phyloP scores from a whole-genome alignment of 2,797 vertebrate species.

The Megaceryle alcyon region DNA sequence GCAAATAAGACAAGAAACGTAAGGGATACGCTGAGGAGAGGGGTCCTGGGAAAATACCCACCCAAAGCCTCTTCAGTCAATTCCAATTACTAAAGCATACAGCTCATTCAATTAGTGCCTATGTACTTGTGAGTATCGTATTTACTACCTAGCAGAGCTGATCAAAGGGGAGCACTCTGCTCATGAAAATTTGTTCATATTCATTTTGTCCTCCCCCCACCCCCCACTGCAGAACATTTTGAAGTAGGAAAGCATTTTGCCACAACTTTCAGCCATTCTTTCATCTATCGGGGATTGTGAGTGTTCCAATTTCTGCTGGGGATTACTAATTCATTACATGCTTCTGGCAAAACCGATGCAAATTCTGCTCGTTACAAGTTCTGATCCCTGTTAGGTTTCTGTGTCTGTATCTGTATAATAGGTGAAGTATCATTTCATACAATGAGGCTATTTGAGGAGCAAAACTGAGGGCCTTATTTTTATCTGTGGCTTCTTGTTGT shows the following conservation, averaged over 20 bases:
- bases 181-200: constrained; percentile 41
- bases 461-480: neutral
- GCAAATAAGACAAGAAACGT: constrained; percentile 62
- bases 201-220: neutral
- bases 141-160: constrained; percentile 44
- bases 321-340: constrained; percentile 47
- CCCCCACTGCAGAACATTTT: neutral
- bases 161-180: constrained; percentile 42
- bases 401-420: neutral
- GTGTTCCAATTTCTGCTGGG: constrained; percentile 7
- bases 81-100: constrained; percentile 46
- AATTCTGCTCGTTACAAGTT: neutral
- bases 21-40: constrained; percentile 4
- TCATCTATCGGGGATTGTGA: neutral
- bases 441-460: neutral
- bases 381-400: neutral
- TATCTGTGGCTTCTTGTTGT: neutral
- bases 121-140: constrained; percentile 14
- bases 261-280: constrained; percentile 43
- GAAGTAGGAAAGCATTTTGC: constrained; percentile 26
- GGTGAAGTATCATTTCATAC: neutral
- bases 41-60: constrained; percentile 61
- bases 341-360: constrained; percentile 47
- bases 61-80: constrained; percentile 28
- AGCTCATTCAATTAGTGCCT: constrained; percentile 53